A percentile compares a stretch with the other conserved stretches of the same genome.
Conservation (phyloP, 2,113 vertebrate species). For the Phaethon lepturus region DNA sequence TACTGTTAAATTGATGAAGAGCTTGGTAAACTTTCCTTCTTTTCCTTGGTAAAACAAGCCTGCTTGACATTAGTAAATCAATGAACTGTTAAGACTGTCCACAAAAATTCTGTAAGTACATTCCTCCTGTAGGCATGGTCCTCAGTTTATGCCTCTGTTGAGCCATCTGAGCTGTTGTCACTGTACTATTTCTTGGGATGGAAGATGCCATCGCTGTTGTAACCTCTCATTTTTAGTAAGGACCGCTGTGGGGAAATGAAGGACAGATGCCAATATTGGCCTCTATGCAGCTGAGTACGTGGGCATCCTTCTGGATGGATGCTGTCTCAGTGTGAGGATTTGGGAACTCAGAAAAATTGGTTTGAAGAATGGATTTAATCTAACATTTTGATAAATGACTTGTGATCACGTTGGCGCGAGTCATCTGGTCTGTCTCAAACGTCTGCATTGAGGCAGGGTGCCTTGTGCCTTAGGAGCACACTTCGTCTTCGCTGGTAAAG, state of each 20-base stretch:
- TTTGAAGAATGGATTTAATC: not conserved
- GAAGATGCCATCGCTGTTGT: not conserved
- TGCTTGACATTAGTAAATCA: not conserved
- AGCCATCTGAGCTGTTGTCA: not conserved
- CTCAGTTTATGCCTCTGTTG: not conserved
- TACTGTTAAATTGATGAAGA: not conserved
- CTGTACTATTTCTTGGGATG: not conserved
- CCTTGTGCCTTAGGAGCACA: not conserved
- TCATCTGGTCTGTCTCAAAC: not conserved
- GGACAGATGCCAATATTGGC: not conserved
- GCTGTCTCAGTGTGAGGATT: not conserved
- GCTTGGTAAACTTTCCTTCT: not conserved
- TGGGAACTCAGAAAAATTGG: not conserved
- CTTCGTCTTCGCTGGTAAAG: not conserved
- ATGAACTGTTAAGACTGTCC: not conserved
- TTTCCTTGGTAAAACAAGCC: not conserved
- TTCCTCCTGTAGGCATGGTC: not conserved
- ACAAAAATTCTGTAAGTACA: not conserved
- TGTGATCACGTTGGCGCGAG: no score
- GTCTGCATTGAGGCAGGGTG: not conserved
- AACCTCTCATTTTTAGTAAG: not conserved
- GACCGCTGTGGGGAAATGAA: not conserved
- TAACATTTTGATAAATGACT: no score
- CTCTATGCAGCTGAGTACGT: rapidly evolving
- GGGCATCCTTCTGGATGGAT: not conserved